These are phyloP conservation scores for Catharus fuscescens DNA, from an alignment of 2,113 vertebrate species.

Conservation along the genomic window DNA sequence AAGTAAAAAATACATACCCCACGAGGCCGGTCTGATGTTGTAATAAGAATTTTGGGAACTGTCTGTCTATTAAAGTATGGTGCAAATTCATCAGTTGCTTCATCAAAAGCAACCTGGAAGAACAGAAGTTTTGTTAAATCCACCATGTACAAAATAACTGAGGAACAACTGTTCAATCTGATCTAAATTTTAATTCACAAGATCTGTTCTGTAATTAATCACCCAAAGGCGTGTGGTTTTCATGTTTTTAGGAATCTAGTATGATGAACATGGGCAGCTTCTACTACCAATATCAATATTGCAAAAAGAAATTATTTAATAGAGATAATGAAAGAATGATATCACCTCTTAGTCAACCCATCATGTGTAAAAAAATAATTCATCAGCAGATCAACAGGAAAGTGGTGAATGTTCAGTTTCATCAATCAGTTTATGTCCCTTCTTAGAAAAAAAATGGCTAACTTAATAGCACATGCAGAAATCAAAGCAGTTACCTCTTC, in stretches of 20 bases:
- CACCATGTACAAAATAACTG: not conserved
- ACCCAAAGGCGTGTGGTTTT: fast-evolving
- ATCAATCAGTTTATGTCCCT: not conserved
- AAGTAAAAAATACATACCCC: conserved; percentile 78
- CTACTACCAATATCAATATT: not conserved
- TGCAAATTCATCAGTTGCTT: conserved; percentile 96
- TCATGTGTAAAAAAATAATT: not conserved
- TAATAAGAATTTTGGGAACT: conserved; percentile 97
- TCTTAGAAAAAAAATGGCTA: not conserved
- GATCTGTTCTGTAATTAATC: not conserved
- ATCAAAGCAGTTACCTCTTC: conserved; percentile 85
- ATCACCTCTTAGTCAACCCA: not conserved
- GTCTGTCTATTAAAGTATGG: conserved; percentile 93
- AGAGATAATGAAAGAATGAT: not conserved
- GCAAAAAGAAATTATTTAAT: not conserved
- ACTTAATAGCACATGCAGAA: not conserved
- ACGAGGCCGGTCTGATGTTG: conserved; percentile 95
- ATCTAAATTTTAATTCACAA: not conserved
- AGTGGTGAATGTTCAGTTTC: not conserved
- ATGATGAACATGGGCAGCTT: not conserved
- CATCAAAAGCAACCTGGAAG: conserved; percentile 91
- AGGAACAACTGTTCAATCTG: not conserved
- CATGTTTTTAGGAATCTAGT: not conserved
- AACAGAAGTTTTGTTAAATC: not conserved
- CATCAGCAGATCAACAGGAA: not conserved